phyloP scores from a whole-genome alignment of 2,888 invertebrate genomes.

The Ichneumon xanthorius region DNA sequence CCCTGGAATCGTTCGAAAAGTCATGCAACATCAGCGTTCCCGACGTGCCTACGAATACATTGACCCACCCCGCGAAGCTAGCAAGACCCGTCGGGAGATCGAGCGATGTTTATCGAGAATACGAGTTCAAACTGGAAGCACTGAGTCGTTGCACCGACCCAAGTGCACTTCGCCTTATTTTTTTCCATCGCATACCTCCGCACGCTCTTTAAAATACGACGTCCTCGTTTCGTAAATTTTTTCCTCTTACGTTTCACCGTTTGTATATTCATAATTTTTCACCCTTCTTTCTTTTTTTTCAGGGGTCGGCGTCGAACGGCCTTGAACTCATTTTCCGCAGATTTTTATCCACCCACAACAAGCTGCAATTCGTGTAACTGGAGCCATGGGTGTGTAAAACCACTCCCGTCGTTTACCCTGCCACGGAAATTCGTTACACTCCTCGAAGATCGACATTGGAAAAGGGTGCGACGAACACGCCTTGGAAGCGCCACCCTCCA shows the following conservation, averaged over 20 bases:
- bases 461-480: conserved; percentile 51
- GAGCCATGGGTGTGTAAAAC: conserved; percentile 24
- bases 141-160: conserved; percentile 11
- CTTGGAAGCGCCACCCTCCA: neutral
- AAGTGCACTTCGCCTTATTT: neutral
- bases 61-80: conserved; percentile 20
- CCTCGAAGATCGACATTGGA: conserved; percentile 23
- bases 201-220: neutral
- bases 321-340: conserved; percentile 58
- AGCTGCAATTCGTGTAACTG: conserved; percentile 30
- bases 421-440: conserved; percentile 13
- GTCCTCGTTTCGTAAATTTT: conserved; percentile 28
- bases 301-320: neutral
- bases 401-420: conserved; percentile 23
- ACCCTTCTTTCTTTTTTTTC: conserved; percentile 7
- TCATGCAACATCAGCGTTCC: conserved; percentile 41
- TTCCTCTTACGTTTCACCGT: neutral
- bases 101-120: conserved; percentile 6
- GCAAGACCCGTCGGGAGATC: neutral
- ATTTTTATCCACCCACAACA: conserved; percentile 29
- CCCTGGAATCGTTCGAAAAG: conserved; percentile 29
- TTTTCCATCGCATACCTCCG: conserved; percentile 7
- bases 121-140: neutral
- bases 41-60: conserved; percentile 43
- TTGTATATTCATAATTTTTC: conserved; percentile 13